Percentiles rank a stretch among this genome's conserved stretches.
These are phyloP conservation scores for Chaenocephalus aceratus DNA, from an alignment of 2,113 vertebrate genomes.

Conservation along the genomic window DNA sequence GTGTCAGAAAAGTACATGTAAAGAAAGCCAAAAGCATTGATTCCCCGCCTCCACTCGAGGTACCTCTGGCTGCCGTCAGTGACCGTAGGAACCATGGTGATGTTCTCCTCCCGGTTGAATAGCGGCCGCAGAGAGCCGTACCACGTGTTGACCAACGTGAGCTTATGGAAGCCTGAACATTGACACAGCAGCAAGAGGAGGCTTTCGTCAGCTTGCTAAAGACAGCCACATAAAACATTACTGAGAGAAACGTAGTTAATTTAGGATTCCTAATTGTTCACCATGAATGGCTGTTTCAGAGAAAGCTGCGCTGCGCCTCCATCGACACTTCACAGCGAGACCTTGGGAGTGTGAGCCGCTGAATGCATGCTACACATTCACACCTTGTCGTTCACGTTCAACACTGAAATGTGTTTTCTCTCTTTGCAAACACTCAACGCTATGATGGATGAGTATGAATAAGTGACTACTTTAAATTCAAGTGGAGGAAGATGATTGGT, in stretches of 20 bases:
- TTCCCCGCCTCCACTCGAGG: slow-evolving; percentile 7
- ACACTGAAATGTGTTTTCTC: slow-evolving; percentile 17
- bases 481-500: neutral
- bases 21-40: neutral
- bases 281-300: slow-evolving; percentile 28
- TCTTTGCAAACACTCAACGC: slow-evolving; percentile 13
- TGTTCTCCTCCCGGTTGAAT: slow-evolving; percentile 63
- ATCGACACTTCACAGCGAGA: slow-evolving; percentile 44
- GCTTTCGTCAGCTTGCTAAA: slow-evolving; percentile 19
- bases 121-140: slow-evolving; percentile 85
- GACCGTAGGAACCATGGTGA: slow-evolving; percentile 66
- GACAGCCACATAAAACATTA: slow-evolving; percentile 14
- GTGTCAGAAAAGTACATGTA: neutral
- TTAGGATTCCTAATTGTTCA: slow-evolving; percentile 30
- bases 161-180: slow-evolving; percentile 83
- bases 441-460: slow-evolving; percentile 21
- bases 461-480: slow-evolving; percentile 10
- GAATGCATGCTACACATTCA: slow-evolving; percentile 52
- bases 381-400: slow-evolving; percentile 10
- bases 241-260: slow-evolving; percentile 30
- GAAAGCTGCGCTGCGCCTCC: slow-evolving; percentile 39
- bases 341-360: slow-evolving; percentile 47
- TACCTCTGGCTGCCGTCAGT: slow-evolving; percentile 84
- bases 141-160: slow-evolving; percentile 88
- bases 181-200: slow-evolving; percentile 26